These are phyloP conservation scores for Ypsolopha scabrella DNA, from an alignment of 2,888 invertebrate species.

Conservation along the genomic window DNA sequence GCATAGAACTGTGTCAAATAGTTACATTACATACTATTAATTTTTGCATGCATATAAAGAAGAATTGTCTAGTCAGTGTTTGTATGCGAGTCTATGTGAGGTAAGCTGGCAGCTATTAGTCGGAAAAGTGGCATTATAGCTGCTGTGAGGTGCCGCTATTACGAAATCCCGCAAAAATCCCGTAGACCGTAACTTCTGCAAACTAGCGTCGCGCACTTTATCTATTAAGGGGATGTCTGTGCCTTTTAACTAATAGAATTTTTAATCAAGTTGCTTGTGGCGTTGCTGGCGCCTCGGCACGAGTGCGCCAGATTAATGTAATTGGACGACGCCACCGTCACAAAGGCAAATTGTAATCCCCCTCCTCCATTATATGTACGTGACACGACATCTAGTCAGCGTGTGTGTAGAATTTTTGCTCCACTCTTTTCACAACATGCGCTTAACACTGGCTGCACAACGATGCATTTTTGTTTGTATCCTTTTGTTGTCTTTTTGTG, in stretches of 20 bases:
- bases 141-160: too few relatives aligned
- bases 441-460: background rate
- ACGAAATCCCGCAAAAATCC: background rate
- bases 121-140: too few relatives aligned
- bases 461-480: background rate
- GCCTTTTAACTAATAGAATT: conserved; percentile 69
- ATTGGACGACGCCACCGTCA: conserved; percentile 60
- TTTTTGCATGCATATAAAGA: too few relatives aligned
- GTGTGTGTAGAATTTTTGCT: conserved; percentile 47
- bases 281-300: conserved; percentile 37
- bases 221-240: conserved; percentile 59
- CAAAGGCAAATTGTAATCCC: conserved; percentile 70
- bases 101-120: too few relatives aligned
- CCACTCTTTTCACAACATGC: conserved; percentile 16
- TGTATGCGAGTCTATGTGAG: too few relatives aligned
- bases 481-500: background rate
- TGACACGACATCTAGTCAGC: conserved; percentile 46
- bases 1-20: too few relatives aligned
- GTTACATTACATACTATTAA: too few relatives aligned
- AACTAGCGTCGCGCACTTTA: conserved; percentile 42
- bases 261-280: conserved; percentile 66
- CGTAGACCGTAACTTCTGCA: conserved; percentile 20
- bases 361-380: conserved; percentile 33
- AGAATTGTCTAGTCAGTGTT: too few relatives aligned
- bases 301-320: conserved; percentile 65